phyloP scores from a whole-genome alignment of 2,113 vertebrate genomes.

The Pontoporia blainvillei region DNA sequence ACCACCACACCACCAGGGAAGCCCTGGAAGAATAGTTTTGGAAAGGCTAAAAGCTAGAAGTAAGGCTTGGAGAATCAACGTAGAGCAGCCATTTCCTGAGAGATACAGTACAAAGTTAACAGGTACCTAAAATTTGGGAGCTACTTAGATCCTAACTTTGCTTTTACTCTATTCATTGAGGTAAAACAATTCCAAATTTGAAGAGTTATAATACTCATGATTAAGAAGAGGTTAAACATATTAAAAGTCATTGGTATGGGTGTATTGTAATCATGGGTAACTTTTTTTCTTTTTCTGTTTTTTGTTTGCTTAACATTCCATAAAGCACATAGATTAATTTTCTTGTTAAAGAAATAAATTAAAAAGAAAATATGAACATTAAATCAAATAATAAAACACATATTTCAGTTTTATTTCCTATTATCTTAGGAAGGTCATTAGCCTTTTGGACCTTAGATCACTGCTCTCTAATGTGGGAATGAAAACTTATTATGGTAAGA shows the following conservation, averaged over 20 bases:
- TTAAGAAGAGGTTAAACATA: not conserved
- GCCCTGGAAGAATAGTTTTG: not conserved
- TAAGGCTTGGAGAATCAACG: not conserved
- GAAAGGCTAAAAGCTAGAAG: not conserved
- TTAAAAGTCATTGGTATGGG: not conserved
- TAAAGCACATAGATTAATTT: not conserved
- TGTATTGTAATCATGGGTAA: not conserved
- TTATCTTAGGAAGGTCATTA: not conserved
- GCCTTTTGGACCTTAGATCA: not conserved
- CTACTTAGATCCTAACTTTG: not conserved
- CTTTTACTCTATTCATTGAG: not conserved
- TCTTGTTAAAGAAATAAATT: not conserved
- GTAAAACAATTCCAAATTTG: not conserved
- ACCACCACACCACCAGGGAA: no score
- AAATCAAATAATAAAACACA: not conserved
- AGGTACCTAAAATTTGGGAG: not conserved
- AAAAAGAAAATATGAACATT: not conserved
- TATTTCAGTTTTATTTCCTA: not conserved
- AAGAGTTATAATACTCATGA: not conserved
- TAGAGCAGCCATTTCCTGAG: rapidly evolving
- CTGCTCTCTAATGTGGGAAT: not conserved
- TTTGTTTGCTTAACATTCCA: not conserved
- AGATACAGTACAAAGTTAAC: not conserved
- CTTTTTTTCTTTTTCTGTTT: not conserved
- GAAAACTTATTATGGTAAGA: not conserved